Evolutionary conservation across 2,113 vertebrate species (phyloP), one percentile per base, ranked within the genome.

Genomic region (Centropus unirufus): DNA sequence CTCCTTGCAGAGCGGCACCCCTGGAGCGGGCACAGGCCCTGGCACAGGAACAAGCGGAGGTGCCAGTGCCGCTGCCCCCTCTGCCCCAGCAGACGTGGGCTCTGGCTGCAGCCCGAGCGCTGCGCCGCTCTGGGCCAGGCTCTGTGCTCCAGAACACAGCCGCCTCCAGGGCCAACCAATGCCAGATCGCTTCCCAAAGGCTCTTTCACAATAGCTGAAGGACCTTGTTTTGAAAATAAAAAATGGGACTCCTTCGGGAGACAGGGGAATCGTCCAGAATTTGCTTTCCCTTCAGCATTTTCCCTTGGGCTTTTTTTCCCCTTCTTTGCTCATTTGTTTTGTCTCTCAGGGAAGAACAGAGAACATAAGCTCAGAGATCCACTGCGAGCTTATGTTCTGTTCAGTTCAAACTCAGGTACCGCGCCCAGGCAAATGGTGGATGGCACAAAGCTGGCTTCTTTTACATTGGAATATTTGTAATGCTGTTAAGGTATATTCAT

Each of bases 141-240:
- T n/a, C 47, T 4, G n/a, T 6, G 32, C 68, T 64, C 77, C 36
- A 8, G 26, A 78, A 67, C 87, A 63, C 18, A 10, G 57, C 87
- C 66, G 88, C 59, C 84, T 47, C 6, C 36, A 63, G 82, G 64
- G 59, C 67, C 52, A 44, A 2, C 5, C 81, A 91, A 49, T 61
- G 88, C 79, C 90, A 93, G 22, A 62, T 55, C 64, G 64, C 12
- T 44, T 90, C 89, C 92, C 93, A 83, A 75, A 75, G 88, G 79
- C 76, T 94, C 92, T 47, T 57, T 91, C 80, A 72, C 76, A 92
- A 58, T 42, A 68, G 79, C 80, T 59, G 75, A 68, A 72, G 49
- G 76, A 92, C 81, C 85, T 93, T 93, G 86, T 83, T 92, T 94
- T 86, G 76, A 93, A 93, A 94, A 92, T 77, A 67, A 93, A 91